Percentiles rank a stretch among this genome's conserved stretches.
Evolutionary conservation across 1,140 invertebrate genomes (phyloP).

Genomic region (Tetramorium simillimum): DNA sequence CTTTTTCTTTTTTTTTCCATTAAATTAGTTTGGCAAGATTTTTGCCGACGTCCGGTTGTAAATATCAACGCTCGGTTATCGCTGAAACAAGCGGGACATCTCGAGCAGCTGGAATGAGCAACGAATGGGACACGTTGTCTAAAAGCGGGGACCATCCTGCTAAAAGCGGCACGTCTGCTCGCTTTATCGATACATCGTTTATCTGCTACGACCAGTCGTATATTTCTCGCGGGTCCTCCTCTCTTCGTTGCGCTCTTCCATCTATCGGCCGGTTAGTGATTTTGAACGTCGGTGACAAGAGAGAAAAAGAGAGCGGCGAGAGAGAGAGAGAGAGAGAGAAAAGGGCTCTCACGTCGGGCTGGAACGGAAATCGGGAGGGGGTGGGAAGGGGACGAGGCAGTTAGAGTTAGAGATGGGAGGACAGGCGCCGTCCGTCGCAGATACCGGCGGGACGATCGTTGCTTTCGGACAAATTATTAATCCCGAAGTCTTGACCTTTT

Average conservation of each 20-base stretch:
- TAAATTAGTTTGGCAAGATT: slow-evolving; percentile 2
- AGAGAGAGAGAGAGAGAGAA: neutral
- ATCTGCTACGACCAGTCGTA: slow-evolving; percentile 68
- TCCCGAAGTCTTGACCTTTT: slow-evolving; percentile 77
- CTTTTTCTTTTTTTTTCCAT: neutral
- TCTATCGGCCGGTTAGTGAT: slow-evolving; percentile 54
- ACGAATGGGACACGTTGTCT: slow-evolving; percentile 41
- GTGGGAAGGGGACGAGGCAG: neutral
- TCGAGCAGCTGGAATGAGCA: neutral
- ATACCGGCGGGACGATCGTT: slow-evolving; percentile 61
- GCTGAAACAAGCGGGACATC: neutral
- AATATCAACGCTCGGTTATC: slow-evolving; percentile 16
- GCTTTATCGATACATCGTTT: slow-evolving; percentile 70
- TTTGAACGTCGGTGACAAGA: slow-evolving; percentile 53
- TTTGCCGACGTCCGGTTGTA: neutral
- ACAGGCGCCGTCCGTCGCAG: slow-evolving; percentile 64
- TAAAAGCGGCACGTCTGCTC: slow-evolving; percentile 56
- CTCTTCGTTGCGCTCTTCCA: slow-evolving; percentile 36
- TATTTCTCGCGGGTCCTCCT: slow-evolving; percentile 61
- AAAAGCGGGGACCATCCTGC: slow-evolving; percentile 9
- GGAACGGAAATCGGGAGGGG: neutral
- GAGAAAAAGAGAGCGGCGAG: neutral
- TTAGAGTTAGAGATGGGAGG: slow-evolving; percentile 63
- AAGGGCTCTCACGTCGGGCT: neutral
- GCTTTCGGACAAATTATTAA: slow-evolving; percentile 79